phyloP scores from a whole-genome alignment of 2,113 vertebrate genomes.

The Cryptotis parvus region DNA sequence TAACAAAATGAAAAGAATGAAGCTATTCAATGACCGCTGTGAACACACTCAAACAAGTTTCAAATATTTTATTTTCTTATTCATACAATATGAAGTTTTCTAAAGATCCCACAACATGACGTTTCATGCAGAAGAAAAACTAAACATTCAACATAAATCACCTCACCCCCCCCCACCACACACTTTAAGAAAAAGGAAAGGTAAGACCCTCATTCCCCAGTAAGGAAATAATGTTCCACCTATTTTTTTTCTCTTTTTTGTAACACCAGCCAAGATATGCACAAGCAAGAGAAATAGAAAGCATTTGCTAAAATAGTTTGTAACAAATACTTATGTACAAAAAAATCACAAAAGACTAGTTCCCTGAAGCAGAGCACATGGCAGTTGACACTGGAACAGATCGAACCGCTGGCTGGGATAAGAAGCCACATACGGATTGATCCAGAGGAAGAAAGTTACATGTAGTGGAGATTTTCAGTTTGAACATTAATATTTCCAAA shows the following conservation, averaged over 20 bases:
- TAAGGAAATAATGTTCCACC: constrained; percentile 91
- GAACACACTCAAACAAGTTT: constrained; percentile 84
- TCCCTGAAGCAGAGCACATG: constrained; percentile 97
- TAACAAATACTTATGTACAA: constrained; percentile 98
- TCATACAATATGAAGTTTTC: constrained; percentile 98
- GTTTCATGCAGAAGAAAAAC: constrained; percentile 96
- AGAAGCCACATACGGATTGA: constrained; percentile 93
- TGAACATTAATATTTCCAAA: constrained; percentile 96
- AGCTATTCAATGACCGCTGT: constrained; percentile 46
- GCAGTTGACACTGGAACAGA: constrained; percentile 96
- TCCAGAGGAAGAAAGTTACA: constrained; percentile 93
- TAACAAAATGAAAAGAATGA: too few species aligned
- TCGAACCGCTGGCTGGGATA: constrained; percentile 93
- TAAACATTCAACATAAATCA: constrained; percentile 92
- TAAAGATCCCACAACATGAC: constrained; percentile 97
- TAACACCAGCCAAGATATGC: constrained; percentile 94
- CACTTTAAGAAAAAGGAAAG: constrained; percentile 87
- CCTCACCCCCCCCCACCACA: constrained; percentile 79
- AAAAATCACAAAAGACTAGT: constrained; percentile 92
- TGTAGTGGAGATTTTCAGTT: constrained; percentile 94
- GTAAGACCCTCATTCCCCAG: constrained; percentile 85
- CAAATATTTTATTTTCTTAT: constrained; percentile 95
- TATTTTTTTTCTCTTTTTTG: constrained; percentile 85
- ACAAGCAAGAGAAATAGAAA: constrained; percentile 95
- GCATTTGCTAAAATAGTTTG: constrained; percentile 93